Evolutionary conservation across 2,888 invertebrate species (phyloP).

Genomic region (Cerastis rubricosa): DNA sequence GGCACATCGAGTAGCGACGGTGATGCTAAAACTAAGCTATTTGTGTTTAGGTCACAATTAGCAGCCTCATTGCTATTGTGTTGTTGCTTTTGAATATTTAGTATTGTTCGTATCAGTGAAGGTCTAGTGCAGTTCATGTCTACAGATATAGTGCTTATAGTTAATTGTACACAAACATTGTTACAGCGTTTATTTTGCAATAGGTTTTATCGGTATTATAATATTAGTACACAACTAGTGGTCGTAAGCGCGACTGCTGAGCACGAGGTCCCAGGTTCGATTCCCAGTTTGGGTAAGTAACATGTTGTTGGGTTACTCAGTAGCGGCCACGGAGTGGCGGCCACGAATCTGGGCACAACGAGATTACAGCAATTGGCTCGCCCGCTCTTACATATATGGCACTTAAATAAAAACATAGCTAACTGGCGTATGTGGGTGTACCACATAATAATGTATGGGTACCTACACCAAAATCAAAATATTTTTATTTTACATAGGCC

Average conservation of each 20-base stretch:
- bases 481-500: too few relatives aligned
- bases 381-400: neutral
- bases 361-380: neutral
- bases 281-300: neutral
- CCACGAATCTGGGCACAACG: neutral
- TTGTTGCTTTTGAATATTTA: constrained; percentile 10
- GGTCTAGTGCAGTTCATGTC: neutral
- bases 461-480: too few relatives aligned
- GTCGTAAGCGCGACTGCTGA: neutral
- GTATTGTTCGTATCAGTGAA: neutral
- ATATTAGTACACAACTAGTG: neutral
- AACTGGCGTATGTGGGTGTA: too few relatives aligned
- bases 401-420: too few relatives aligned
- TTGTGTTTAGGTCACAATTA: constrained; percentile 17
- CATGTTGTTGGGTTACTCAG: neutral
- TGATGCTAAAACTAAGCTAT: constrained; percentile 20
- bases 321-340: neutral
- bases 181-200: neutral
- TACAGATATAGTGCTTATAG: neutral
- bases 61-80: constrained; percentile 7
- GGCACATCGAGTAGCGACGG: constrained; percentile 14
- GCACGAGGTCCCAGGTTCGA: neutral
- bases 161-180: neutral
- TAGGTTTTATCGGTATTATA: neutral
- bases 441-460: too few relatives aligned